Conservation (phyloP, 2,888 invertebrate species). For the Notocelia uddmanniana region DNA sequence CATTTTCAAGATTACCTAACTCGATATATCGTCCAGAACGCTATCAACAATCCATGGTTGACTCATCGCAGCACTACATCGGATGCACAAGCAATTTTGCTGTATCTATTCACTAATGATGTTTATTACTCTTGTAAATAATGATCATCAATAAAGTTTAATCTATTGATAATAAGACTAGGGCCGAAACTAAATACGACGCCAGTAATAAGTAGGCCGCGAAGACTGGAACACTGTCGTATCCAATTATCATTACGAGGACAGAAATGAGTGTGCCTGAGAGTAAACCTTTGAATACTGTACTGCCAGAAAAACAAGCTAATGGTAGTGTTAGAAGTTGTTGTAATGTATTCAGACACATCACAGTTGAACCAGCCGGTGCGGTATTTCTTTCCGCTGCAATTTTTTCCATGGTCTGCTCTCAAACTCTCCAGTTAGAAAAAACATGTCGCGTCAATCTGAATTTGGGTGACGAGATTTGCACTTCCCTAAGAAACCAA, state of each 20-base stretch:
- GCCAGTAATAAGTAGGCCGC: slow-evolving; percentile 7
- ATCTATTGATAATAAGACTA: slow-evolving; percentile 5
- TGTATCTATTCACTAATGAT: not conserved
- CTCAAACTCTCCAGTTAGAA: slow-evolving; percentile 91
- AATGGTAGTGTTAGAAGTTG: not conserved
- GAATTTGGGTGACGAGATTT: slow-evolving; percentile 87
- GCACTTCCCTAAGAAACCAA: slow-evolving; percentile 88
- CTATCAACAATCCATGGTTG: too few relatives aligned
- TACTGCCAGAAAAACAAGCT: not conserved
- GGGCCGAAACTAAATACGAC: not conserved
- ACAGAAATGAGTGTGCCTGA: not conserved
- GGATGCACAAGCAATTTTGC: not conserved
- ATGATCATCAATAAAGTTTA: not conserved
- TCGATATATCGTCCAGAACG: too few relatives aligned
- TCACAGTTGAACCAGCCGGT: slow-evolving; percentile 58
- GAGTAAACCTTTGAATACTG: not conserved
- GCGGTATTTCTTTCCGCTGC: slow-evolving; percentile 54
- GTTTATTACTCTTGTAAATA: not conserved
- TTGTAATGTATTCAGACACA: slow-evolving; percentile 43
- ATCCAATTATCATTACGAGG: not conserved
- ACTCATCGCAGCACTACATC: too few relatives aligned
- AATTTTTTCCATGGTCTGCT: slow-evolving; percentile 86
- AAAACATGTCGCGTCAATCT: slow-evolving; percentile 92
- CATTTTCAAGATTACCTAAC: too few relatives aligned
- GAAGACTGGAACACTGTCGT: not conserved